Conservation (phyloP, 2,113 vertebrate species). For the Aramus guarauna region DNA sequence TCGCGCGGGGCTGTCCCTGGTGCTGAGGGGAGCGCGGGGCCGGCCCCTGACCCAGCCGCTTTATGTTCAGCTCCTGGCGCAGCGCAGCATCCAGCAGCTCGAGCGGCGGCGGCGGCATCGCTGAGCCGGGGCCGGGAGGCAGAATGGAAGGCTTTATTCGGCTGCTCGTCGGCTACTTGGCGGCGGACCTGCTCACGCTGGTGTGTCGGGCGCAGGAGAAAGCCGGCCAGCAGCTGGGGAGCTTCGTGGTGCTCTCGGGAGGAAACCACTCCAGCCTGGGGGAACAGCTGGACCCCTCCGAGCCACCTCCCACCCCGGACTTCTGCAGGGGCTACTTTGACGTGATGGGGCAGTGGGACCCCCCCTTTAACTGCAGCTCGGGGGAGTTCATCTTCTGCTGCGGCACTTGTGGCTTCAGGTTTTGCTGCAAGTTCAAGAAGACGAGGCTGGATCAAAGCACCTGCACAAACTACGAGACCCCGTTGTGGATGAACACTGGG, state of each 20-base stretch:
- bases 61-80: slow-evolving; percentile 74
- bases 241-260: slow-evolving; percentile 90
- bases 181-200: slow-evolving; percentile 89
- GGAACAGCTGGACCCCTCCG: slow-evolving; percentile 82
- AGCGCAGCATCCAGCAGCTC: slow-evolving; percentile 71
- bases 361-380: slow-evolving; percentile 95
- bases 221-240: slow-evolving; percentile 86
- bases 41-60: slow-evolving; percentile 70
- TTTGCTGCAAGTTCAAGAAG: slow-evolving; percentile 94
- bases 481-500: slow-evolving; percentile 90
- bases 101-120: slow-evolving; percentile 62
- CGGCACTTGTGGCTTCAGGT: slow-evolving; percentile 99
- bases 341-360: slow-evolving; percentile 99
- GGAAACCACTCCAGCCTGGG: slow-evolving; percentile 87
- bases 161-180: slow-evolving; percentile 88
- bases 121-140: slow-evolving; percentile 66
- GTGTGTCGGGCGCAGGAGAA: slow-evolving; percentile 92
- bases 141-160: slow-evolving; percentile 80
- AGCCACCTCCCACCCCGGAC: slow-evolving; percentile 88
- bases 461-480: slow-evolving; percentile 96
- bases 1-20: slow-evolving; percentile 51
- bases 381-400: slow-evolving; percentile 97
- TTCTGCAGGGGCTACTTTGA: slow-evolving; percentile 95
- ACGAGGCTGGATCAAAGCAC: slow-evolving; percentile 92
- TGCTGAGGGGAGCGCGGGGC: slow-evolving; percentile 59